Conservation (phyloP, 2,797 vertebrate species). For the Tangara arthus region DNA sequence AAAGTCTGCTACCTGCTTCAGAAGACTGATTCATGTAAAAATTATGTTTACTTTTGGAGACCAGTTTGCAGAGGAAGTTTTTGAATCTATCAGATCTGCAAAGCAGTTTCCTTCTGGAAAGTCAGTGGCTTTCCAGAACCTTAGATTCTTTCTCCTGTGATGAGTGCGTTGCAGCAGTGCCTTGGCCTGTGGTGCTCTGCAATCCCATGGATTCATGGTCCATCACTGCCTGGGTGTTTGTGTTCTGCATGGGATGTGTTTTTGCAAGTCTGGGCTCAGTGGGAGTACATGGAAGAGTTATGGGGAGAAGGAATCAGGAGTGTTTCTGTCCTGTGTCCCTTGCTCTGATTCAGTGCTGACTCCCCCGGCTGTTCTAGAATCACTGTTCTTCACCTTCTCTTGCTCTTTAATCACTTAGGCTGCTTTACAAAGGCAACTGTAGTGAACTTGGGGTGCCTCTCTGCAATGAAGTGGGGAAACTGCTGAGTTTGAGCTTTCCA, state of each 20-base stretch:
- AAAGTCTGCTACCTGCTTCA: not conserved
- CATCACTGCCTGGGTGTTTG: fast-evolving
- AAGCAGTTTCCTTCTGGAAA: not conserved
- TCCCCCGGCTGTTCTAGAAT: not conserved
- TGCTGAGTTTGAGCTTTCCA: not conserved
- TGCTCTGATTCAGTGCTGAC: not conserved
- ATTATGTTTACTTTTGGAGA: not conserved
- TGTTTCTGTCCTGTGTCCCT: not conserved
- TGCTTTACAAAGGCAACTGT: not conserved
- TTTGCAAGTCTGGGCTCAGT: not conserved
- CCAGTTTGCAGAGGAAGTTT: not conserved
- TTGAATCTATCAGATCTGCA: not conserved
- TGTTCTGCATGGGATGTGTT: not conserved
- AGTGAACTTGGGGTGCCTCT: not conserved
- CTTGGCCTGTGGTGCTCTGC: not conserved
- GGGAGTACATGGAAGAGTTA: not conserved
- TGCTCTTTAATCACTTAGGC: not conserved
- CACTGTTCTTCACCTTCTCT: not conserved
- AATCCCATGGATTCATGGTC: fast-evolving
- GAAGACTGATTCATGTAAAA: not conserved
- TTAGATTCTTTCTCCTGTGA: not conserved
- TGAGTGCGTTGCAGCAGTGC: not conserved
- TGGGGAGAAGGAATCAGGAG: not conserved
- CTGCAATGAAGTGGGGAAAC: not conserved
- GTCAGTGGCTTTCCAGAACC: not conserved